Evolutionary conservation across 2,888 invertebrate species (phyloP).

Genomic region (Pyrochroa serraticornis): DNA sequence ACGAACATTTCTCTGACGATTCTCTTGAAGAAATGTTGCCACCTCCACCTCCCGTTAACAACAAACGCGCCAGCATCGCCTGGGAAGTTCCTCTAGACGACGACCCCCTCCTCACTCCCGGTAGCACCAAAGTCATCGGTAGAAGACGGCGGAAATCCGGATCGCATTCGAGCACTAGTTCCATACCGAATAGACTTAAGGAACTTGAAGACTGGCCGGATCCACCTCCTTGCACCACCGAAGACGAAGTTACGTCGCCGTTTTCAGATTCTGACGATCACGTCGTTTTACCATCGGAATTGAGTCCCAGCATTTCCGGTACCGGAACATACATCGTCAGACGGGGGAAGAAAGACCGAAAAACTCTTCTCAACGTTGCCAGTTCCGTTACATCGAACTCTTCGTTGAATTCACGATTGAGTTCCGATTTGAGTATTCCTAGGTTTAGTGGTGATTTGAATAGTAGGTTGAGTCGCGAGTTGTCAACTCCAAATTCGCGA

Average conservation of each 20-base stretch:
- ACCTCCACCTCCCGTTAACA: conserved; percentile 63
- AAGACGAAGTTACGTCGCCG: conserved; percentile 72
- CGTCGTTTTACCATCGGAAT: conserved; percentile 48
- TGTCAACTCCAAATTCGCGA: conserved; percentile 68
- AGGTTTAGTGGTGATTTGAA: conserved; percentile 64
- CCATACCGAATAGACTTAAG: conserved; percentile 70
- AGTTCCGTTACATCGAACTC: conserved; percentile 62
- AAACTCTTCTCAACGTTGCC: conserved; percentile 67
- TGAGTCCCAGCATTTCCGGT: conserved; percentile 61
- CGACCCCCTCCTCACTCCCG: conserved; percentile 73
- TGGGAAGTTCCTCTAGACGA: conserved; percentile 84
- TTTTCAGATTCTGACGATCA: conserved; percentile 67
- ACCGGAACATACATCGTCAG: conserved; percentile 83
- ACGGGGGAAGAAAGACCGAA: conserved; percentile 71
- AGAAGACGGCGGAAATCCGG: conserved; percentile 49
- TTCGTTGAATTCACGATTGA: conserved; percentile 67
- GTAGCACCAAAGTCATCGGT: conserved; percentile 54
- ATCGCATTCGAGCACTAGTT: conserved; percentile 73
- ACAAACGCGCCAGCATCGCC: conserved; percentile 81
- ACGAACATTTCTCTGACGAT: conserved; percentile 81
- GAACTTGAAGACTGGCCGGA: conserved; percentile 80
- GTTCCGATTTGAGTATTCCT: conserved; percentile 68
- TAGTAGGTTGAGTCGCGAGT: conserved; percentile 64
- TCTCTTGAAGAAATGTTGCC: conserved; percentile 79
- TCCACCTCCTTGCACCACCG: conserved; percentile 70